Evolutionary conservation across 2,888 invertebrate genomes (phyloP), one percentile per base, ranked within the genome.

Genomic region (Anoplius nigerrimus): DNA sequence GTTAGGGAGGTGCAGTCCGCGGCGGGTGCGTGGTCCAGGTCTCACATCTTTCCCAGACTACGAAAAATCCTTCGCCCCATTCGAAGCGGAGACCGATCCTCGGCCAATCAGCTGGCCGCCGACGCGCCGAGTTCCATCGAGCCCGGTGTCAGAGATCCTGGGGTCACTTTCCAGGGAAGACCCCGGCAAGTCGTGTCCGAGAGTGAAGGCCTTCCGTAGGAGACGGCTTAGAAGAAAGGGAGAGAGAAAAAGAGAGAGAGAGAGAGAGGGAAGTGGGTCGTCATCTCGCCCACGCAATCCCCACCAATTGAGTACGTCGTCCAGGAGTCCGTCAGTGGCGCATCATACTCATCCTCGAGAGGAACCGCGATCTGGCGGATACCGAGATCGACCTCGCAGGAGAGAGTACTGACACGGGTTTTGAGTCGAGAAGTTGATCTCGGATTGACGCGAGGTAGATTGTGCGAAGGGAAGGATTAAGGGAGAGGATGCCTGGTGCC

Each of bases 401-500:
- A 63, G 65, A 53, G 53, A 20, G 24, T 4, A 20, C 24, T 24
- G 52, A 24, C 21, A 42, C 13, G 43, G 34, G 5, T 34, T n/a
- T 34, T 34, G 48, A 48, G n/a, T 18, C 48, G 48, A 18, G 34
- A 34, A 34, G 34, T 34, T 13, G 34, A 34, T 34, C 34, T 34
- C 34, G 8, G 34, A 34, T 6, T 34, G 34, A 34, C 34, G 11
- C 34, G 27, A 6, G 24, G 20, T 4, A 5, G 54, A 34, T 24
- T 13, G 4, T 0, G 15, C n/a, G 15, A 24, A 61, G 52, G 27
- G 52, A 51, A 34, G 20, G 52, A 43, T 11, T n/a, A 34, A 34
- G 34, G 34, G 11, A 34, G 34, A 84, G 72, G 64, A 88, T 88
- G 88, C 88, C 88, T 71, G 91, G 90, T 76, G 91, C 90, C 76